These are phyloP conservation scores for Podilymbus podiceps DNA, from an alignment of 2,113 vertebrate species.

Conservation along the genomic window DNA sequence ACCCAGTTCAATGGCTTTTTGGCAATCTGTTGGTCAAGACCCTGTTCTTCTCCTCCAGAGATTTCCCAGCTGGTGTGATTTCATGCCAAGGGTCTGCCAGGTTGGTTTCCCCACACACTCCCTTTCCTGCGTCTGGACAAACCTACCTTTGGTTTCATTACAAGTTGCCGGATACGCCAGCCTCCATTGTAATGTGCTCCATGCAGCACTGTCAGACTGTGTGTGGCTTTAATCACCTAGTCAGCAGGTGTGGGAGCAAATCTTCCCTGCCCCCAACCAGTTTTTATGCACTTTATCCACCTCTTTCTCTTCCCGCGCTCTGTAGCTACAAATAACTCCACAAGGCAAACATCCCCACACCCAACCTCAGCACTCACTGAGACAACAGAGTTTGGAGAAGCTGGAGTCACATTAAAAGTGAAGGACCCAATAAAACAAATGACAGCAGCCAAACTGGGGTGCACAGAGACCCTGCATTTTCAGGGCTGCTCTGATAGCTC, in stretches of 20 bases:
- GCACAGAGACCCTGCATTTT: background rate
- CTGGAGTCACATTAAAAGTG: background rate
- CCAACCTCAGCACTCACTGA: background rate
- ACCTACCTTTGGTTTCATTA: background rate
- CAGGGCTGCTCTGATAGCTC: background rate
- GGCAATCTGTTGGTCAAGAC: background rate
- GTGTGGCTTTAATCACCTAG: background rate
- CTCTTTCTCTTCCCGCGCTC: background rate
- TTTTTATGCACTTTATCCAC: background rate
- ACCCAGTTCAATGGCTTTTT: background rate
- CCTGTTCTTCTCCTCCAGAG: background rate
- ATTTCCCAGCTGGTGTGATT: background rate
- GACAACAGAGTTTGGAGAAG: background rate
- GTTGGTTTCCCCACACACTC: background rate
- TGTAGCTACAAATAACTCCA: background rate
- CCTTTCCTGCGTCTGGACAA: background rate
- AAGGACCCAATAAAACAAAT: background rate
- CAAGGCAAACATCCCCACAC: background rate
- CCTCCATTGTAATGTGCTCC: fast-evolving
- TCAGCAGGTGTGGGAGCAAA: background rate
- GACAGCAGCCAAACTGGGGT: background rate
- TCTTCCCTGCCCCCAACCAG: background rate
- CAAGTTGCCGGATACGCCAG: background rate
- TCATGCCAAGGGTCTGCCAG: background rate
- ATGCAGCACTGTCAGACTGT: background rate